A percentile compares a stretch with the other conserved stretches of the same genome.
Evolutionary conservation across 2,888 invertebrate species (phyloP).

Genomic region (Trissolcus japonicus): DNA sequence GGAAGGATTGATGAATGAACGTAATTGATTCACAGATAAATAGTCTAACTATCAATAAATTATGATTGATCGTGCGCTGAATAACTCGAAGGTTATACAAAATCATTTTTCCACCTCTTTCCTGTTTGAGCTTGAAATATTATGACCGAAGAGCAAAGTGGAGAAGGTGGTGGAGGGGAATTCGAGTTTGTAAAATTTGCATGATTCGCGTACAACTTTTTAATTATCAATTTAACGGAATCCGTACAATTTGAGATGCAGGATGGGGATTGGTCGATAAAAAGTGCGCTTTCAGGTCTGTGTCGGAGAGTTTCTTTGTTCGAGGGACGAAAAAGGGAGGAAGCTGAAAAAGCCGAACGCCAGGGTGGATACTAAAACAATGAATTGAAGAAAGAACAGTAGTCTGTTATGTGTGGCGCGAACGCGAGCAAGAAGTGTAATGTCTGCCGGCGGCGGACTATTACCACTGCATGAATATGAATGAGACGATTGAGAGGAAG

Average conservation of each 20-base stretch:
- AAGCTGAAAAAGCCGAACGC: constrained; percentile 31
- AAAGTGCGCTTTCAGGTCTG: background rate
- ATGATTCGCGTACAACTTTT: background rate
- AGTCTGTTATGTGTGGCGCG: constrained; percentile 60
- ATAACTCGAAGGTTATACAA: too few species aligned
- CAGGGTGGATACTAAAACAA: constrained; percentile 44
- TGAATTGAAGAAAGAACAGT: constrained; percentile 55
- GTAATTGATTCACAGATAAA: too few species aligned
- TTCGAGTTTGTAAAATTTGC: constrained; percentile 1
- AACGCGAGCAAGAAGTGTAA: constrained; percentile 71
- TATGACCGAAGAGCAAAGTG: too few species aligned
- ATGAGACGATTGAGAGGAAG: constrained; percentile 68
- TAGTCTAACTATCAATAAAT: too few species aligned
- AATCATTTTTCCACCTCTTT: too few species aligned
- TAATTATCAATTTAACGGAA: too few species aligned
- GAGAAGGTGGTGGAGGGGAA: too few species aligned
- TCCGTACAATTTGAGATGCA: too few species aligned
- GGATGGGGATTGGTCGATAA: background rate
- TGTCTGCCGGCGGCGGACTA: constrained; percentile 61
- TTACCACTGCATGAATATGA: constrained; percentile 75
- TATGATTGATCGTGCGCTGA: too few species aligned
- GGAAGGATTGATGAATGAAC: too few species aligned
- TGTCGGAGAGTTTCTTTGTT: constrained; percentile 8
- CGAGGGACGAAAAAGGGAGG: constrained; percentile 22
- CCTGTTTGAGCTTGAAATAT: too few species aligned